Evolutionary conservation across 2,888 invertebrate genomes (phyloP).

Genomic region (Prenolepis imparis): DNA sequence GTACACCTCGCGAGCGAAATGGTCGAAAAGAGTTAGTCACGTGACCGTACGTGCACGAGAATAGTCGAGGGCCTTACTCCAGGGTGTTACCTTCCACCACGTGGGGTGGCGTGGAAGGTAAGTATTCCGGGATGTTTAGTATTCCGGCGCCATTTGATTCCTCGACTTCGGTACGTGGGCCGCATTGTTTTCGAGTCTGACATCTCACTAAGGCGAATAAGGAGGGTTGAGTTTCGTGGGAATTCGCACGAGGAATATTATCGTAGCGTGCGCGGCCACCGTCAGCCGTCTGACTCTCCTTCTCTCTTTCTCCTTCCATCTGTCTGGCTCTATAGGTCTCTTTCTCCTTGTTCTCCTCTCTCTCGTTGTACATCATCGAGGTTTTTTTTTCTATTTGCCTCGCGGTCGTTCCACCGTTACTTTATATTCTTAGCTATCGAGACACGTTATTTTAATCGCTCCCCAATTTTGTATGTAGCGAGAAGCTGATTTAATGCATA

Average conservation of each 20-base stretch:
- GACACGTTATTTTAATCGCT: slow-evolving; percentile 42
- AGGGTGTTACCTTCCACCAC: neutral
- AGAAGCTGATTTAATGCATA: slow-evolving; percentile 27
- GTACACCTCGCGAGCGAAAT: slow-evolving; percentile 38
- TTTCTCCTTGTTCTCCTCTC: neutral
- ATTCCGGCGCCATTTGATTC: slow-evolving; percentile 77
- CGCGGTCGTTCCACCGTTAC: neutral
- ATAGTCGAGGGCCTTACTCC: slow-evolving; percentile 17
- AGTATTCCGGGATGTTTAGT: slow-evolving; percentile 75
- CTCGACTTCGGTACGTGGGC: slow-evolving; percentile 76
- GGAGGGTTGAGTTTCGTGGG: slow-evolving; percentile 68
- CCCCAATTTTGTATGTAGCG: slow-evolving; percentile 26
- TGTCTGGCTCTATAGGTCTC: neutral
- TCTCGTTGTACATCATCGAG: neutral
- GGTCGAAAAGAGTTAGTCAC: slow-evolving; percentile 68
- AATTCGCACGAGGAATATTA: slow-evolving; percentile 76
- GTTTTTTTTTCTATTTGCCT: slow-evolving; percentile 1
- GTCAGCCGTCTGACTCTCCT: neutral
- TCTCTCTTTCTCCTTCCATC: neutral
- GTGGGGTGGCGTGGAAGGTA: slow-evolving; percentile 40
- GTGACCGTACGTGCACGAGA: slow-evolving; percentile 68
- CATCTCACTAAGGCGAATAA: slow-evolving; percentile 74
- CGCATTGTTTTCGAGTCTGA: slow-evolving; percentile 79
- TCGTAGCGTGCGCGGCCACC: slow-evolving; percentile 52
- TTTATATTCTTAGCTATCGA: slow-evolving; percentile 20